Conservation (phyloP, 37 sponge, comb jelly and placozoan genomes). For the Geodia barretti region DNA sequence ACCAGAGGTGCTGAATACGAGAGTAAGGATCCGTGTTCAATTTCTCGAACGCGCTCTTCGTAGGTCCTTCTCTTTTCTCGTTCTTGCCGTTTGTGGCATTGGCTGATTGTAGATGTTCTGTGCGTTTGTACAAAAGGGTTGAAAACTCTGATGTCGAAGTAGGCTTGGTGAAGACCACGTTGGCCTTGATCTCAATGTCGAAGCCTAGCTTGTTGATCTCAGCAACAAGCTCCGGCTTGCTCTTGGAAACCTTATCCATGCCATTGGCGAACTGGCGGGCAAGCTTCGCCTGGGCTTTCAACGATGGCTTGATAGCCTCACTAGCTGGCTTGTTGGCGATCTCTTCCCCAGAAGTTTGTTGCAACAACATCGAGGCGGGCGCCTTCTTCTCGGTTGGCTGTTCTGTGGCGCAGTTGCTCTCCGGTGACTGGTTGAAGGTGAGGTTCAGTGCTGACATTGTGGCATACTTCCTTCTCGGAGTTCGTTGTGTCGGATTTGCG, state of each 20-base stretch:
- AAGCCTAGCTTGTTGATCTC: too few species aligned
- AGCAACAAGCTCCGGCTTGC: too few species aligned
- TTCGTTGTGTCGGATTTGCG: conserved; percentile 47
- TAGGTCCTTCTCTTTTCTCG: conserved; percentile 2
- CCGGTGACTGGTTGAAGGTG: conserved; percentile 26
- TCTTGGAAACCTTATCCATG: too few species aligned
- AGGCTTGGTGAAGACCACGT: conserved; percentile 1
- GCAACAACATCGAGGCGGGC: conserved; percentile 26
- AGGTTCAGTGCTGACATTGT: conserved; percentile 9
- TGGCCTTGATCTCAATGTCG: too few species aligned
- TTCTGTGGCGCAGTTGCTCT: conserved; percentile 6
- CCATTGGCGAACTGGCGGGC: too few species aligned
- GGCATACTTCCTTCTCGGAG: conserved; percentile 38
- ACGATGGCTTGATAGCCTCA: too few species aligned
- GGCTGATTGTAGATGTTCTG: background rate
- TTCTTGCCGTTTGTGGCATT: background rate
- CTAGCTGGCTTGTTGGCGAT: conserved; percentile 7
- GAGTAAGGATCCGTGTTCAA: conserved; percentile 28
- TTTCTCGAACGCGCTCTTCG: conserved; percentile 8
- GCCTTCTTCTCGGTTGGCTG: conserved; percentile 15
- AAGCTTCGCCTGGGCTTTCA: too few species aligned
- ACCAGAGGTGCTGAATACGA: conserved; percentile 6
- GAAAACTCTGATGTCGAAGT: conserved; percentile 34
- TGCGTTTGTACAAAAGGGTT: conserved; percentile 18
- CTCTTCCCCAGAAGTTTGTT: conserved; percentile 20